Conservation (phyloP, 2,888 invertebrate genomes). For the Laspeyria flexula region DNA sequence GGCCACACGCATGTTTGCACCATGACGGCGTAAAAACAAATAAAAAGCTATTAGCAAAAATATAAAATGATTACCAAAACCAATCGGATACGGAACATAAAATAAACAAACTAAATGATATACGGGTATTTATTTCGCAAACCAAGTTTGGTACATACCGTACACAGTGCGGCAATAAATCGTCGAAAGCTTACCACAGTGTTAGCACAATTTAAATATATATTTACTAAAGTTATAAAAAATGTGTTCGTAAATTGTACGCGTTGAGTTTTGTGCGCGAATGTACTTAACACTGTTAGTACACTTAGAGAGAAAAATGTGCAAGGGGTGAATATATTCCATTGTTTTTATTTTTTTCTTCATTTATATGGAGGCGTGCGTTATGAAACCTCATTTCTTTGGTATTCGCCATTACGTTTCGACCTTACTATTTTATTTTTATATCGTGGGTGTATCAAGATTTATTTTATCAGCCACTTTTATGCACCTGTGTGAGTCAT, state of each 20-base stretch:
- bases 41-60: too few relatives aligned
- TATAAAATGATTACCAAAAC: conserved; percentile 2
- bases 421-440: too few relatives aligned
- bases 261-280: conserved; percentile 10
- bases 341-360: background rate
- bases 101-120: conserved; percentile 39
- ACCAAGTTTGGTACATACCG: conserved; percentile 34
- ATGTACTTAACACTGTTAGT: conserved; percentile 13
- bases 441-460: too few relatives aligned
- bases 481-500: too few relatives aligned
- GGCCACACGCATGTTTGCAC: too few relatives aligned
- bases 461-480: too few relatives aligned
- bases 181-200: conserved; percentile 23
- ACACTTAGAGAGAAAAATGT: conserved; percentile 3
- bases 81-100: conserved; percentile 21
- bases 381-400: background rate
- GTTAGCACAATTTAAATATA: conserved; percentile 32
- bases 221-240: conserved; percentile 21
- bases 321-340: conserved; percentile 1
- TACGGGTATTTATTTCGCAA: conserved; percentile 34
- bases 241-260: conserved; percentile 24
- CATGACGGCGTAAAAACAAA: too few relatives aligned
- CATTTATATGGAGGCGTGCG: background rate
- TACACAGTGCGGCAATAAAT: conserved; percentile 29
- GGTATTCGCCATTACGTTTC: too few relatives aligned